Conservation (phyloP, 2,113 vertebrate genomes). For the Ardeotis arabs region DNA sequence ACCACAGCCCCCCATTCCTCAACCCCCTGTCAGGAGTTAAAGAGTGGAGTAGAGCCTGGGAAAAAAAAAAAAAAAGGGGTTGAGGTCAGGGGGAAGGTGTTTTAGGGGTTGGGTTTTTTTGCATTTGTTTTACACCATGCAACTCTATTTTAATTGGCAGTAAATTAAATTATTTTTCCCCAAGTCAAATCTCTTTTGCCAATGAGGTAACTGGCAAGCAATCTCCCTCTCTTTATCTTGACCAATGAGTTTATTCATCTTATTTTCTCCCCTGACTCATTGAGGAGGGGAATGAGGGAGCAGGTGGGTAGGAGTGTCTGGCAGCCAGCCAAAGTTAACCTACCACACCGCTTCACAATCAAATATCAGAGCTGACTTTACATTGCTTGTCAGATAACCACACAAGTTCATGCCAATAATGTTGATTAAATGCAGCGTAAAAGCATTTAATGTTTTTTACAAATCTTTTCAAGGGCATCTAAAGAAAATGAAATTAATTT, state of each 20-base stretch:
- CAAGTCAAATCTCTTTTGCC: neutral
- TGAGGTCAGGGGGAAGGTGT: accelerated
- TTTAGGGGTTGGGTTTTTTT: neutral
- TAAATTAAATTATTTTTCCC: neutral
- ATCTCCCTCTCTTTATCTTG: neutral
- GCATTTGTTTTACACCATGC: neutral
- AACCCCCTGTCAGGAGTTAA: accelerated
- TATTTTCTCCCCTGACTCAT: neutral
- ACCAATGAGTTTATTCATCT: neutral
- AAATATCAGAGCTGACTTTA: neutral
- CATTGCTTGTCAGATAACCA: neutral
- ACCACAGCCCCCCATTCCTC: accelerated
- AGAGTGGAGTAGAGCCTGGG: neutral
- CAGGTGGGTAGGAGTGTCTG: neutral
- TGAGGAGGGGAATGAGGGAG: neutral
- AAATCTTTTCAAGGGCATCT: neutral
- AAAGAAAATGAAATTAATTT: neutral
- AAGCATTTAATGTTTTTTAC: neutral
- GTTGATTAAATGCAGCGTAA: neutral
- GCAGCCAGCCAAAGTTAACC: neutral
- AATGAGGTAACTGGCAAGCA: accelerated
- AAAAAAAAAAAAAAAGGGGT: neutral
- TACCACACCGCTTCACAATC: neutral
- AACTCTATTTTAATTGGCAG: neutral
- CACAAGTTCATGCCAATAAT: neutral